Evolutionary conservation across 2,113 vertebrate species (phyloP).

Genomic region (Embiotoca jacksoni): DNA sequence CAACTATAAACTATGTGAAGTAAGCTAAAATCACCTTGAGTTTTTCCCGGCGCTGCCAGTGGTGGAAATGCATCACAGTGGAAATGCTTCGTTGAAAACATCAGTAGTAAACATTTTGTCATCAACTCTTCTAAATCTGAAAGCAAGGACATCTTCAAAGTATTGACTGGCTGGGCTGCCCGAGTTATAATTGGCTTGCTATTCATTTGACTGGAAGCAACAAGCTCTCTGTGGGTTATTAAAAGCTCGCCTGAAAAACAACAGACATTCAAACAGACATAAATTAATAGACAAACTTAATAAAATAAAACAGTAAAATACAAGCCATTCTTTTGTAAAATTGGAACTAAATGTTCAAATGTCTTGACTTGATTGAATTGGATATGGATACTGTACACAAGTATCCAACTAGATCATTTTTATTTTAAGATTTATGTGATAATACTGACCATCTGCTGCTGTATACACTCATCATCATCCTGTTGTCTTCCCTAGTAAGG

Average conservation of each 20-base stretch:
- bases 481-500: not conserved
- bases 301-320: not conserved
- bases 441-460: constrained; percentile 10
- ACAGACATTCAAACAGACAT: not conserved
- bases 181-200: constrained; percentile 12
- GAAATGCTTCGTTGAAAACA: constrained; percentile 39
- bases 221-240: not conserved
- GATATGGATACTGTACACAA: not conserved
- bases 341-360: not conserved
- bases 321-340: constrained; percentile 1
- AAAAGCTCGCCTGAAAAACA: not conserved
- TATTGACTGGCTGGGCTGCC: not conserved
- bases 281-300: not conserved
- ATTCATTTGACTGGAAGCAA: constrained; percentile 2
- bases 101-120: constrained; percentile 27
- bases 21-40: constrained; percentile 47
- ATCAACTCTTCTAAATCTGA: constrained; percentile 30
- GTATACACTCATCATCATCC: not conserved
- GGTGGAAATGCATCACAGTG: constrained; percentile 11
- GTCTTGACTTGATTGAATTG: not conserved
- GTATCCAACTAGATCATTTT: not conserved
- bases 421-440: constrained; percentile 4
- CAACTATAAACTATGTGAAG: constrained; percentile 25
- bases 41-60: not conserved
- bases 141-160: constrained; percentile 24